phyloP scores from a whole-genome alignment of 1,140 invertebrate species.

The Fopius arisanus region DNA sequence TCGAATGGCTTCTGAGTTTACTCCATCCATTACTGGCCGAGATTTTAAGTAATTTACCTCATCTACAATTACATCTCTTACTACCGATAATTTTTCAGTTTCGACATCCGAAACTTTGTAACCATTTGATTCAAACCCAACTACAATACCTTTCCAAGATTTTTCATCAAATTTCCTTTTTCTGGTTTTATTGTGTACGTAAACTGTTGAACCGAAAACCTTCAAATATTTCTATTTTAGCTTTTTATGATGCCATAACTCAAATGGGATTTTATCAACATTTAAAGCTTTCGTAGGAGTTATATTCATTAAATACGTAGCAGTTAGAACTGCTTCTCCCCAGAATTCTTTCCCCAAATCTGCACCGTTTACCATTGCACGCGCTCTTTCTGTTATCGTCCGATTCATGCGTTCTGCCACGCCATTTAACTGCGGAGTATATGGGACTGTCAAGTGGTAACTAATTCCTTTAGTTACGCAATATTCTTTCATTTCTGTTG shows the following conservation, averaged over 20 bases:
- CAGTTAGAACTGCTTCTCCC: constrained; percentile 57
- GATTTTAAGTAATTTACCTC: constrained; percentile 52
- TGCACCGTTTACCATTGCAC: constrained; percentile 49
- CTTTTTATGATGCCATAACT: constrained; percentile 62
- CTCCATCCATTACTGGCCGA: constrained; percentile 31
- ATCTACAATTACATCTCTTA: constrained; percentile 58
- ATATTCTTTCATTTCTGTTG: constrained; percentile 13
- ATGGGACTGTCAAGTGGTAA: constrained; percentile 11
- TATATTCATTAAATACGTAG: constrained; percentile 33
- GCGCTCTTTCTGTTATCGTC: constrained; percentile 58
- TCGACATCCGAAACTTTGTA: constrained; percentile 56
- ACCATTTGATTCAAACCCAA: constrained; percentile 59
- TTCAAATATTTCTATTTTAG: constrained; percentile 60
- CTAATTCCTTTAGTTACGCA: constrained; percentile 19
- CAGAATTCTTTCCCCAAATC: constrained; percentile 49
- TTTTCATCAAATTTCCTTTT: constrained; percentile 57
- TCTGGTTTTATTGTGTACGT: constrained; percentile 56
- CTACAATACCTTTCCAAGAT: constrained; percentile 54
- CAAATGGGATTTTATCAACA: constrained; percentile 56
- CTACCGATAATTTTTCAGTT: constrained; percentile 46
- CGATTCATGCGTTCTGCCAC: constrained; percentile 55
- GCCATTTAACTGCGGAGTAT: constrained; percentile 20
- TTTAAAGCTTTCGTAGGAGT: constrained; percentile 53
- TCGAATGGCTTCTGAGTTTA: neutral
- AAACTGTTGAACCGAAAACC: constrained; percentile 61